phyloP scores from a whole-genome alignment of 2,113 vertebrate species.

The Zapornia atra region DNA sequence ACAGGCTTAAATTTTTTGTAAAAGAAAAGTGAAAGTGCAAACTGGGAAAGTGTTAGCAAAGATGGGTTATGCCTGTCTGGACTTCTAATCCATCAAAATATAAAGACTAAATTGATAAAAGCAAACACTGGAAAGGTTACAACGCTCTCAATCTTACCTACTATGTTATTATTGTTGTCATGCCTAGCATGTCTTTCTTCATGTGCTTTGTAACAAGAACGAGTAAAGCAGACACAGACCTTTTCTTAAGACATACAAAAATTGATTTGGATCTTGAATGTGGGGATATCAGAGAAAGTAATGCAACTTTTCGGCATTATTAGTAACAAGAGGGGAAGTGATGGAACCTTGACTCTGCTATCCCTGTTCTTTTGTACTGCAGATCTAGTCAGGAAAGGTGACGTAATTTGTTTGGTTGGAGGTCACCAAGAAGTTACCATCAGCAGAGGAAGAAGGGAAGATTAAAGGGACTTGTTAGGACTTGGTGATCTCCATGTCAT shows the following conservation, averaged over 20 bases:
- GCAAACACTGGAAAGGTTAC: background rate
- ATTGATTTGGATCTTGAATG: background rate
- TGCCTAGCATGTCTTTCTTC: background rate
- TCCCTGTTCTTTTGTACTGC: background rate
- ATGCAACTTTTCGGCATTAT: background rate
- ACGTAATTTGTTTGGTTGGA: background rate
- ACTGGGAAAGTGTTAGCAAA: background rate
- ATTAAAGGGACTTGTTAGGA: background rate
- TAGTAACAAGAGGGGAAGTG: background rate
- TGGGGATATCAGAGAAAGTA: background rate
- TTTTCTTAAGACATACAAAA: background rate
- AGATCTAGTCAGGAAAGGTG: background rate
- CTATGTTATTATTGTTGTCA: background rate
- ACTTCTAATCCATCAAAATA: background rate
- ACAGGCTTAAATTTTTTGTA: background rate
- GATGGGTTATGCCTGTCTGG: background rate
- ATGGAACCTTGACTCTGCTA: background rate
- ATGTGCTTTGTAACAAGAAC: background rate
- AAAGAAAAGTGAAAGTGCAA: background rate
- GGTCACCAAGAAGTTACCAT: background rate
- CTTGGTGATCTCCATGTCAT: background rate
- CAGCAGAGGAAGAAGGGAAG: background rate
- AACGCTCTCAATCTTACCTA: background rate
- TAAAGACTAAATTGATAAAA: background rate
- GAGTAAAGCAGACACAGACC: background rate